Base-by-base conservation (phyloP, 2,888 invertebrate species). In the Polia nebulosa region DNA sequence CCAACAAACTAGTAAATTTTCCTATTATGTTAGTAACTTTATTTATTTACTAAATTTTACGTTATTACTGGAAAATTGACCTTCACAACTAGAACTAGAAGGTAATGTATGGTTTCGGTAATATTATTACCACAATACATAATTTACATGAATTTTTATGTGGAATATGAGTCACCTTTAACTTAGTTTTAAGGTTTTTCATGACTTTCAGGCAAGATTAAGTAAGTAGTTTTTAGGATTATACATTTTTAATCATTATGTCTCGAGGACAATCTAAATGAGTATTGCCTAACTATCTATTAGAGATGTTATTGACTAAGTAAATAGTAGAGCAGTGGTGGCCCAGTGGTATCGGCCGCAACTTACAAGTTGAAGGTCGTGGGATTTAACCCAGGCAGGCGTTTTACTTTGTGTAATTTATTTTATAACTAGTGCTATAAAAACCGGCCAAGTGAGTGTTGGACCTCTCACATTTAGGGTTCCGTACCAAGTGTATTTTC, bases 51-150 rank as follows among this genome's bases (percentile, higher is more conserved):
- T 17, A 5, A 17, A 27, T 49, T 27, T 49, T 27, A 25, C 39
- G 13, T 13, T 27, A 72, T 49, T 22, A 49, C 7, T 41, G 11
- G 62, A 51, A 51, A 72, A 61, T 61, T 27, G 2, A 72, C 34
- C 27, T 32, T 9, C 3, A 22, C 13, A 44, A 44, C n/a, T 11
- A 41, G 47, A 44, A 44, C n/a, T 11, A 41, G 47, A 49, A 25
- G 9, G 13, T 58, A 39, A 70, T 47, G 4, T 20, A 25, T 32
- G 25, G 13, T 4, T 59, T 39, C 11, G 6, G 22, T 47, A 57
- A 67, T 47, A 39, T 29, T 39, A 20, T 29, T 39, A 20, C 22
- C n/a, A n/a, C 22, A 20, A 32, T 39, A 44, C 36, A 29, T 44
- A 39, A 25, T 61, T 25, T 25, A 49, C 32, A 20, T 32, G 32